These are phyloP conservation scores for Rhinopomastus cyanomelas DNA, from an alignment of 2,113 vertebrate species.

Conservation along the genomic window DNA sequence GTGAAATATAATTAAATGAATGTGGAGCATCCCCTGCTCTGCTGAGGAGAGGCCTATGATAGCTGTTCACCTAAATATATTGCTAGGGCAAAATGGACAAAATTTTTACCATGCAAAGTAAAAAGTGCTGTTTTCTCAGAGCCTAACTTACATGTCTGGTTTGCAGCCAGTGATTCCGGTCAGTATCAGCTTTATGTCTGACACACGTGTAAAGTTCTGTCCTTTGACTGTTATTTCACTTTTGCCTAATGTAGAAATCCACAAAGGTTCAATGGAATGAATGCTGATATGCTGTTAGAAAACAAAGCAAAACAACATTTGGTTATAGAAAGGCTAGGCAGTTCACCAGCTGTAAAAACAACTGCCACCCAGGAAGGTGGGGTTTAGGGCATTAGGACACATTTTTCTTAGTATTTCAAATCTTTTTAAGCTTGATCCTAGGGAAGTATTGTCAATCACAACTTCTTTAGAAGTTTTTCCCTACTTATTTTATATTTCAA, in stretches of 20 bases:
- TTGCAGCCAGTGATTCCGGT: conserved; percentile 79
- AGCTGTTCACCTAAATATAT: neutral
- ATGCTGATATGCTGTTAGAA: conserved; percentile 77
- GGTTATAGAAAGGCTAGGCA: conserved; percentile 10
- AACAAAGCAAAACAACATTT: conserved; percentile 31
- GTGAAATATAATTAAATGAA: neutral
- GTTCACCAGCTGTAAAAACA: neutral
- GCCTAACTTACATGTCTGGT: conserved; percentile 75
- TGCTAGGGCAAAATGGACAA: neutral
- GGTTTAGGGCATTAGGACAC: neutral
- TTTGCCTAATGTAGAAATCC: conserved; percentile 85
- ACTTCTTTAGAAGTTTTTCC: neutral
- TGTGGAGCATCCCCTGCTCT: neutral
- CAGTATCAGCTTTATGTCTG: conserved; percentile 77
- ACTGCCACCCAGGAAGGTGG: accelerated
- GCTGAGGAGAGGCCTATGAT: neutral
- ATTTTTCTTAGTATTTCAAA: neutral
- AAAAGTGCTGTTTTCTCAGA: neutral
- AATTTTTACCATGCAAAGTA: neutral
- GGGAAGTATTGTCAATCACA: neutral
- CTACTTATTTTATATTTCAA: neutral
- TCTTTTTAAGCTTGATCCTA: neutral
- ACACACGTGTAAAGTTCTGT: conserved; percentile 79
- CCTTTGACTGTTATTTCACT: conserved; percentile 80
- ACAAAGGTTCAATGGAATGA: conserved; percentile 76